phyloP scores from a whole-genome alignment of 1,140 invertebrate genomes.

The Drosophila auraria region DNA sequence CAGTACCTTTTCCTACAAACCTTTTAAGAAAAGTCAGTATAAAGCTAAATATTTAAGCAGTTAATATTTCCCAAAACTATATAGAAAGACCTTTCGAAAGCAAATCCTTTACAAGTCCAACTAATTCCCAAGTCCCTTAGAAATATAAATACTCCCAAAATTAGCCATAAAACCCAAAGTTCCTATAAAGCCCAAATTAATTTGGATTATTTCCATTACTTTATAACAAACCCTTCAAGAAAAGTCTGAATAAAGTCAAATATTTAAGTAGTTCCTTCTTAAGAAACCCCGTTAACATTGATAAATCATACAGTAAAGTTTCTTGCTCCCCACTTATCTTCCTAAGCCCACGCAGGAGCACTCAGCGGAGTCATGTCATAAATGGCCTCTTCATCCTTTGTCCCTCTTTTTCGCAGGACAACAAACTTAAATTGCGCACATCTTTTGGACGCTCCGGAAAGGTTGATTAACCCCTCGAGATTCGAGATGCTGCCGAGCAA shows the following conservation, averaged over 20 bases:
- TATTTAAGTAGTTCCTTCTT: neutral
- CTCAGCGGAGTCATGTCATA: conserved; percentile 16
- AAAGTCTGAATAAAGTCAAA: neutral
- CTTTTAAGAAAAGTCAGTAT: neutral
- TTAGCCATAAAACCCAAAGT: neutral
- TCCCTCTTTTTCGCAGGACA: conserved; percentile 24
- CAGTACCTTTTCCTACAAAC: neutral
- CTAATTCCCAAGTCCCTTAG: too few relatives aligned
- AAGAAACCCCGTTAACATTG: neutral
- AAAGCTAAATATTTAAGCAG: neutral
- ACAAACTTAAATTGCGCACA: conserved; percentile 53
- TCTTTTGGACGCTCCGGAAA: conserved; percentile 29
- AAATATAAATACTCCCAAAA: neutral
- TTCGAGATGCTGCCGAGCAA: conserved; percentile 53
- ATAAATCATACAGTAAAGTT: neutral
- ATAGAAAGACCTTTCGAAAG: too few relatives aligned
- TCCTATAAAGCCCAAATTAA: too few relatives aligned
- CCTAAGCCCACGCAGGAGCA: neutral
- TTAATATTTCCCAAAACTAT: too few relatives aligned
- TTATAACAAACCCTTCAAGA: neutral
- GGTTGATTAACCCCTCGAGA: conserved; percentile 74
- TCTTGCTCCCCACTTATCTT: neutral
- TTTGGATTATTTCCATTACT: too few relatives aligned
- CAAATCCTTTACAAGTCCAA: too few relatives aligned
- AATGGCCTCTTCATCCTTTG: conserved; percentile 44